Conservation (phyloP, 1,140 invertebrate species). For the Neoseiulus cucumeris region DNA sequence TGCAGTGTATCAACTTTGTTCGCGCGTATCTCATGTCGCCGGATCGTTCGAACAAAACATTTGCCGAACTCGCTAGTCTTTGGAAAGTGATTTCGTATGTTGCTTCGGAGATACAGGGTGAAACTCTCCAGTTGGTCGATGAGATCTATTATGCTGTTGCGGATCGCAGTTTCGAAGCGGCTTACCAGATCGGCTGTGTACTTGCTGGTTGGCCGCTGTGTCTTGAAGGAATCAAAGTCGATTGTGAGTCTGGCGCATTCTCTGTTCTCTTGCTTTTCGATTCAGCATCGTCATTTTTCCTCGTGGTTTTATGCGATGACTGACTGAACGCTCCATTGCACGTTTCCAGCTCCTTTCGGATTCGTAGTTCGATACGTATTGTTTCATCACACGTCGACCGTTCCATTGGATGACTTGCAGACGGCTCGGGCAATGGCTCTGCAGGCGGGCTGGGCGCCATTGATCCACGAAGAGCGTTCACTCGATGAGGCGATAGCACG, state of each 20-base stretch:
- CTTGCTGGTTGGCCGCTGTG: neutral
- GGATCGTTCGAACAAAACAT: neutral
- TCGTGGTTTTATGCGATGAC: neutral
- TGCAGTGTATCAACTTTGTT: neutral
- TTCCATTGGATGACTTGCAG: neutral
- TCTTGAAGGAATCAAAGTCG: neutral
- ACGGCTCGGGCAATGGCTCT: neutral
- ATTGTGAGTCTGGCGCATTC: neutral
- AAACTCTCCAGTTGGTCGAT: neutral
- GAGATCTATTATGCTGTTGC: neutral
- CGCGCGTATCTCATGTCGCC: slow-evolving; percentile 3
- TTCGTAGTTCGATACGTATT: neutral
- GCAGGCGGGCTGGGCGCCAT: neutral
- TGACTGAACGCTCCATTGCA: neutral
- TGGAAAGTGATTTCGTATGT: neutral
- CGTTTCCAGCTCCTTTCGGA: neutral
- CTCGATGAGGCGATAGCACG: neutral
- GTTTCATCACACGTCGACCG: neutral
- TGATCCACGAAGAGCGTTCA: neutral
- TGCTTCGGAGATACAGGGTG: neutral
- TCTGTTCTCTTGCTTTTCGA: neutral
- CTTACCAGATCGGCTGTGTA: neutral
- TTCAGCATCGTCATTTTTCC: neutral
- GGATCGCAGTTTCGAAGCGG: neutral
- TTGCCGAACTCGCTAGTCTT: neutral